phyloP scores from a whole-genome alignment of 2,888 invertebrate species.

The Halocaridina rubra region DNA sequence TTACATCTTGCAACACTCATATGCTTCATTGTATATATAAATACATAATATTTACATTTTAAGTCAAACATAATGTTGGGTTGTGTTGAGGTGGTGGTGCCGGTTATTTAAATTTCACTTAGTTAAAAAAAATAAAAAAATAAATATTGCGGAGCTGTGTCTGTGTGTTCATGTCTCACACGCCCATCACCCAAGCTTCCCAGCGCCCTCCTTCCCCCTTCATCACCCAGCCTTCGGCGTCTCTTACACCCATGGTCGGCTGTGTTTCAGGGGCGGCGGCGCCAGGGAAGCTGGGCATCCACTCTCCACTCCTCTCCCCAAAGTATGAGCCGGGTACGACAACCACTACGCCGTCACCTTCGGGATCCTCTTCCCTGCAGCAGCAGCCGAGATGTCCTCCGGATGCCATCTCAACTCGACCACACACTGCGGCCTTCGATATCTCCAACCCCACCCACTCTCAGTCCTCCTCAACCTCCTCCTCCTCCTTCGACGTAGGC shows the following conservation, averaged over 20 bases:
- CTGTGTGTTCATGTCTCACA: too few relatives aligned
- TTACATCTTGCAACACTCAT: too few relatives aligned
- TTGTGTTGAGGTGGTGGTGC: neutral
- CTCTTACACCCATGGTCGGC: constrained; percentile 41
- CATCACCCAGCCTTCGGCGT: constrained; percentile 9
- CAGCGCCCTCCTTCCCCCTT: neutral
- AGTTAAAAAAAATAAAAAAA: too few relatives aligned
- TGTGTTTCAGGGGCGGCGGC: constrained; percentile 42
- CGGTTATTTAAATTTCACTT: neutral
- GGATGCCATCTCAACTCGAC: constrained; percentile 12
- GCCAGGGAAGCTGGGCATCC: neutral
- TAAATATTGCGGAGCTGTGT: too few relatives aligned
- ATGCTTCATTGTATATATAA: too few relatives aligned
- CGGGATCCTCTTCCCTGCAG: too few relatives aligned
- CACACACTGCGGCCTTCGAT: neutral
- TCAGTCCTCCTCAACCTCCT: neutral
- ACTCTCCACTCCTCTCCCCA: constrained; percentile 6
- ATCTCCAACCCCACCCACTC: constrained; percentile 3
- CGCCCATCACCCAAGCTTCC: neutral
- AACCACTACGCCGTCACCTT: neutral
- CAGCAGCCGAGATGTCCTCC: constrained; percentile 3
- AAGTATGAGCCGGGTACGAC: constrained; percentile 17
- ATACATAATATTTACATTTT: too few relatives aligned
- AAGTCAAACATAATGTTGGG: neutral
- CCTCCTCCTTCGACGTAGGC: neutral